Conservation (phyloP, 2,113 vertebrate species). For the Trochalopteron elliotii region DNA sequence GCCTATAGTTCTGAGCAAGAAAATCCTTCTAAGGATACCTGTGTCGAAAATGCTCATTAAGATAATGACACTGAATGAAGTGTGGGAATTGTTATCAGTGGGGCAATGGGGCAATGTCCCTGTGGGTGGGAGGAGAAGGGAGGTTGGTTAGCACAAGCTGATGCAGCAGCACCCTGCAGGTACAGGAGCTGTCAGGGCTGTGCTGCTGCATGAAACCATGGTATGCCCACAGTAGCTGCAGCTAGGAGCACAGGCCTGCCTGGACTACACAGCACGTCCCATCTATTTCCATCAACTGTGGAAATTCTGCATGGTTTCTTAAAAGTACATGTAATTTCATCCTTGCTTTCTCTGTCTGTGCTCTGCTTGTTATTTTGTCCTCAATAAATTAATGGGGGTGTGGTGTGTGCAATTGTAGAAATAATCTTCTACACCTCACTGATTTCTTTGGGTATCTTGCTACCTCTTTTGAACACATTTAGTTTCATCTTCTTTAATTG, state of each 20-base stretch:
- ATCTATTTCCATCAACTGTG: background rate
- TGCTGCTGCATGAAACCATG: fast-evolving
- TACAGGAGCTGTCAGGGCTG: background rate
- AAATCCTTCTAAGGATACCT: background rate
- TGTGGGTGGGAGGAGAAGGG: background rate
- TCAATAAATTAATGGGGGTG: background rate
- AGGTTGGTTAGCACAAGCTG: too few species aligned
- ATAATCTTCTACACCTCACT: background rate
- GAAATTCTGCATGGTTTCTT: background rate
- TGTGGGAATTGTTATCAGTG: background rate
- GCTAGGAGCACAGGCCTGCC: background rate
- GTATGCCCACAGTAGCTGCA: background rate
- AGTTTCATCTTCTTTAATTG: background rate
- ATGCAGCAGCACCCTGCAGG: fast-evolving
- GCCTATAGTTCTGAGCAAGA: background rate
- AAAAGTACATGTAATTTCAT: background rate
- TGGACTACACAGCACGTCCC: background rate
- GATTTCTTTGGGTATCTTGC: background rate
- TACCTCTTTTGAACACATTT: background rate
- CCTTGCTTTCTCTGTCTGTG: background rate
- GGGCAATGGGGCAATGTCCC: background rate
- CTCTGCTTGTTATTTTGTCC: background rate
- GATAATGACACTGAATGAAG: background rate
- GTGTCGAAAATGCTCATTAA: background rate
- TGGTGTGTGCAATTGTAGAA: background rate